A percentile compares a stretch with the other conserved stretches of the same genome.
Evolutionary conservation across 1,140 invertebrate species (phyloP).

Genomic region (Tyrophagus putrescentiae): DNA sequence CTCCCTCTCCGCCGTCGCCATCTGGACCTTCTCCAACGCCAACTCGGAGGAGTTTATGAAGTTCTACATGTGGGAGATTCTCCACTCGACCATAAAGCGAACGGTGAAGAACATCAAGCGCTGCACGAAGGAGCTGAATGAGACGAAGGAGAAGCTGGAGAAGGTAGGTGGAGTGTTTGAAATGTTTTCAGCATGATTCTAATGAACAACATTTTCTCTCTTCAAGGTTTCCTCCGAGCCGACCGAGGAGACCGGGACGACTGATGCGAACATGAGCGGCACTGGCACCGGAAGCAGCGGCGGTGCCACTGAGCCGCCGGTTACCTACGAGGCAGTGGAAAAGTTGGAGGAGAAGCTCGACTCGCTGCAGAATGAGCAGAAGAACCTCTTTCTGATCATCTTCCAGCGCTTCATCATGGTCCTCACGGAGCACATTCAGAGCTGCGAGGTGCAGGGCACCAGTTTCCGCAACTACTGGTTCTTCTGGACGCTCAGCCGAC

Average conservation of each 20-base stretch:
- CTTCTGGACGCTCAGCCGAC: conserved; percentile 79
- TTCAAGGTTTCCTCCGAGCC: neutral
- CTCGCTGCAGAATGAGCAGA: conserved; percentile 84
- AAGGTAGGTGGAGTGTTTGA: conserved; percentile 17
- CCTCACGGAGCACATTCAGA: conserved; percentile 82
- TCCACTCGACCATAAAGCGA: conserved; percentile 87
- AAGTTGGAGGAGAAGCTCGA: conserved; percentile 89
- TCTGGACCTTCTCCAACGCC: conserved; percentile 96
- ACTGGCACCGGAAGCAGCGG: conserved; percentile 28
- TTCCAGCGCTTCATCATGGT: conserved; percentile 94
- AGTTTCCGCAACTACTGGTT: conserved; percentile 94
- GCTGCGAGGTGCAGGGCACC: conserved; percentile 76
- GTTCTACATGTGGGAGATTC: conserved; percentile 91
- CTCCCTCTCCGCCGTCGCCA: conserved; percentile 87
- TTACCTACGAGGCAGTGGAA: conserved; percentile 52
- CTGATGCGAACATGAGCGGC: conserved; percentile 56
- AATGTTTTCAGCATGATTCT: conserved; percentile 7
- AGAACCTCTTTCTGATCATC: conserved; percentile 89
- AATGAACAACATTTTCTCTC: conserved; percentile 2
- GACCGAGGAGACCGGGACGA: conserved; percentile 43
- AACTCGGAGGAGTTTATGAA: conserved; percentile 86
- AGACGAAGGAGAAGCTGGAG: conserved; percentile 62
- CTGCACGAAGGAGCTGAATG: conserved; percentile 62
- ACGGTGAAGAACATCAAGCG: conserved; percentile 89
- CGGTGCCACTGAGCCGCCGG: conserved; percentile 36